Base-by-base conservation (phyloP, 2,888 invertebrate species). In the Hylaea fasciaria region DNA sequence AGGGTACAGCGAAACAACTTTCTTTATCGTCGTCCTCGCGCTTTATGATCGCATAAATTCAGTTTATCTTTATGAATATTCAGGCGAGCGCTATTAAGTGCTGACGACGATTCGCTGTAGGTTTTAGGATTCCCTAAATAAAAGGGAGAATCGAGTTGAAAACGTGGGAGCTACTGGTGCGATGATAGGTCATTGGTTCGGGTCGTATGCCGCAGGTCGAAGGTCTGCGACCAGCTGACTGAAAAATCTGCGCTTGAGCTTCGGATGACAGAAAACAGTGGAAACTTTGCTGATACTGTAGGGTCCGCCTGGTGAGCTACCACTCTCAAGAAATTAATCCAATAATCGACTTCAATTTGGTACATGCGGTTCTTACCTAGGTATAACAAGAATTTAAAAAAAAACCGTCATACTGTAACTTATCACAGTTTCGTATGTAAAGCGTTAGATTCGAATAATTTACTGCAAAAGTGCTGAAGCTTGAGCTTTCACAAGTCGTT, bases 11-110 rank as follows among this genome's bases (percentile, higher is more conserved):
- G 73, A 73, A 74, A 77, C 77, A 77, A 82, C 67, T 80, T 83
- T 82, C 83, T 85, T 83, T 85, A 83, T 85, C 82, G 78, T 64
- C 66, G 65, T 55, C 56, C 73, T 61, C 68, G 67, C 73, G 71
- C 77, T 87, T 87, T 87, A 87, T 81, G 87, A 82, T 80, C 75
- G 70, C 79, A 86, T 88, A 87, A 88, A 87, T 89, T 86, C 73
- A 74, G 77, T 86, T 87, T 86, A 87, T 87, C 86, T 87, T 86
- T 85, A 86, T 89, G 87, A 87, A 88, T 89, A 88, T 89, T 88
- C 84, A 86, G 74, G 62, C 66, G 64, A 17, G 39, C 44, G 48
- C 56, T 57, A 52, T 57, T 70, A 72, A 68, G 64, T 73, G 76
- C 74, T 77, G 74, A 73, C 73, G 71, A 65, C 62, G 64, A 63